Evolutionary conservation across 2,113 vertebrate genomes (phyloP).

Genomic region (Seriola aureovittata): DNA sequence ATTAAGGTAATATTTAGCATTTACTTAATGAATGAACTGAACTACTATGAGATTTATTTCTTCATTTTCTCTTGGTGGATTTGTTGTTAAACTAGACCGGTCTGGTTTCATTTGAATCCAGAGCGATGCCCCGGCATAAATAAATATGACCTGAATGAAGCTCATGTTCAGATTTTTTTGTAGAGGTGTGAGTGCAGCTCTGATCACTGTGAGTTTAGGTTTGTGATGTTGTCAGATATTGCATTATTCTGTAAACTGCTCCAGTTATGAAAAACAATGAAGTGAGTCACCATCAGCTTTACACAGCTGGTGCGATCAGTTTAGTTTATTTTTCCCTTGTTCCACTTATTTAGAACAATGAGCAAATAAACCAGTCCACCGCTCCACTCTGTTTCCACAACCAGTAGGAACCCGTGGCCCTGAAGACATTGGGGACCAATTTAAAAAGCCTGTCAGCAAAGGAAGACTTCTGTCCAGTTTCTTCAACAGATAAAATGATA

Average conservation of each 20-base stretch:
- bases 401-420: too few species aligned
- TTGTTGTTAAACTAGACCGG: too few species aligned
- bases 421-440: too few species aligned
- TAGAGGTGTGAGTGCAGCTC: too few species aligned
- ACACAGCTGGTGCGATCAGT: not conserved
- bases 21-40: too few species aligned
- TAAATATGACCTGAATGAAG: too few species aligned
- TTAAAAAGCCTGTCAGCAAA: not conserved
- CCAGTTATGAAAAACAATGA: not conserved
- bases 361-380: not conserved
- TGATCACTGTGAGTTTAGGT: not conserved
- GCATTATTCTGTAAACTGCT: not conserved
- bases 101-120: too few species aligned
- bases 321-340: not conserved
- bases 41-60: too few species aligned
- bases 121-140: not conserved
- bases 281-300: not conserved
- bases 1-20: too few species aligned
- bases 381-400: not conserved
- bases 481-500: not conserved
- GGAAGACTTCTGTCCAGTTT: not conserved
- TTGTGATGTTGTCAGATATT: too few species aligned
- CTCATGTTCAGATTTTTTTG: too few species aligned
- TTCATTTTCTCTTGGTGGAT: too few species aligned
- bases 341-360: not conserved